A percentile compares a stretch with the other conserved stretches of the same genome.
Conservation (phyloP, 2,888 invertebrate species). For the Acrobasis consociella region DNA sequence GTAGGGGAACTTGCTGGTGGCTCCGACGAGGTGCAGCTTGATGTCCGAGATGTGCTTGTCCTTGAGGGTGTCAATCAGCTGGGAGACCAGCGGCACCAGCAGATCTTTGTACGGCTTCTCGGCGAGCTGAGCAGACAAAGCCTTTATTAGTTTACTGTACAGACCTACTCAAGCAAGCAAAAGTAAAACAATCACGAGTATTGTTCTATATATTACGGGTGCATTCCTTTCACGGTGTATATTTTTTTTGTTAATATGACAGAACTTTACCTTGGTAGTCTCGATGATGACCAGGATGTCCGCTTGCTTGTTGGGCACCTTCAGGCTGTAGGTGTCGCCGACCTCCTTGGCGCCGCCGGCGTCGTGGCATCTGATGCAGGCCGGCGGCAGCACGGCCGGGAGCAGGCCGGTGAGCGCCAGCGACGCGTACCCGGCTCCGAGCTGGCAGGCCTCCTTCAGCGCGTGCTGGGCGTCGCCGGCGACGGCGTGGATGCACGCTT, state of each 20-base stretch:
- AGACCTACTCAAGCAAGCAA: too few species aligned
- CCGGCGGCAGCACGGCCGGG: constrained; percentile 84
- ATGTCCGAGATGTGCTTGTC: constrained; percentile 74
- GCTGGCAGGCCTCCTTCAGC: constrained; percentile 84
- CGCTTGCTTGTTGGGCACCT: constrained; percentile 88
- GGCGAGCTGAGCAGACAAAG: constrained; percentile 70
- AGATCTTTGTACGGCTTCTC: constrained; percentile 85
- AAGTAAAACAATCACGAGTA: too few species aligned
- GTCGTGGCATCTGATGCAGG: constrained; percentile 84
- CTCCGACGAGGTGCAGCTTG: constrained; percentile 78
- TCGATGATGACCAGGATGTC: constrained; percentile 92
- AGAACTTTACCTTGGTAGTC: constrained; percentile 59
- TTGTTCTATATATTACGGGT: too few species aligned
- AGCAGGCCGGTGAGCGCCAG: constrained; percentile 84
- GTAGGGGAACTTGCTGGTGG: constrained; percentile 79
- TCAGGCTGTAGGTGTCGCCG: constrained; percentile 85
- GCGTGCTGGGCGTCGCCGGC: constrained; percentile 56
- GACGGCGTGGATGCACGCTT: constrained; percentile 89
- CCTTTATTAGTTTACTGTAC: not conserved
- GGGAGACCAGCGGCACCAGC: constrained; percentile 83
- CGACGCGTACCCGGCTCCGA: constrained; percentile 86
- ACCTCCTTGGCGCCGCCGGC: constrained; percentile 66
- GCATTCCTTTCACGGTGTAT: too few species aligned
- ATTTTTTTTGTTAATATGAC: too few species aligned
- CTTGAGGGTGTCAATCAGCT: constrained; percentile 83